These are phyloP conservation scores for Yponomeuta malinellus DNA, from an alignment of 2,888 invertebrate genomes.

Conservation along the genomic window DNA sequence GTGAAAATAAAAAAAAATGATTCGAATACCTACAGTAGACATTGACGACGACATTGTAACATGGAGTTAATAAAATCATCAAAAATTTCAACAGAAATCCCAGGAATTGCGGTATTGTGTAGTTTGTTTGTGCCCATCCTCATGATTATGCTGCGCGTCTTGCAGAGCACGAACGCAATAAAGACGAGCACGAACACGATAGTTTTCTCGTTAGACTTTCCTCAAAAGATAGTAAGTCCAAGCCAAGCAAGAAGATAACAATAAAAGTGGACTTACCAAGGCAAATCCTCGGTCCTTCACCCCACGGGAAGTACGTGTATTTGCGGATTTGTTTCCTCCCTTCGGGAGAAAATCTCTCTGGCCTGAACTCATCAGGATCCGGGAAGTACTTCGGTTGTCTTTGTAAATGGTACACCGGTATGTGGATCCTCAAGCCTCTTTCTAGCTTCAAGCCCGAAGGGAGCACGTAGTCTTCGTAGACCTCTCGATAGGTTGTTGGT, in stretches of 20 bases:
- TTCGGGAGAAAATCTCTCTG: constrained; percentile 46
- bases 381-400: constrained; percentile 43
- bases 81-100: too few relatives aligned
- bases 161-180: too few relatives aligned
- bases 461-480: constrained; percentile 43
- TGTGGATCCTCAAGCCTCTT: constrained; percentile 45
- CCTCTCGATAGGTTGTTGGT: constrained; percentile 42
- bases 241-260: neutral
- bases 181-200: too few relatives aligned
- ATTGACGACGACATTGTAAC: too few relatives aligned
- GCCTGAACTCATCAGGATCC: constrained; percentile 43
- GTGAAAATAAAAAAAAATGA: too few relatives aligned
- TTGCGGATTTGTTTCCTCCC: constrained; percentile 39
- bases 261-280: constrained; percentile 39
- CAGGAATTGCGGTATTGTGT: too few relatives aligned
- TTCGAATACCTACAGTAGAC: too few relatives aligned
- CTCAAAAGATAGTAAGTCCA: too few relatives aligned
- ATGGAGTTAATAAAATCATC: too few relatives aligned
- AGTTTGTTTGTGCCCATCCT: too few relatives aligned
- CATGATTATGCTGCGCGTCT: too few relatives aligned
- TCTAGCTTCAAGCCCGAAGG: constrained; percentile 42
- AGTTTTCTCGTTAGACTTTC: too few relatives aligned
- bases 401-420: constrained; percentile 50
- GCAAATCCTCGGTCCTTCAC: constrained; percentile 54
- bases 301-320: constrained; percentile 53